A percentile compares a stretch with the other conserved stretches of the same genome.
Evolutionary conservation across 2,113 vertebrate species (phyloP).

Genomic region (Tragelaphus buxtoni): DNA sequence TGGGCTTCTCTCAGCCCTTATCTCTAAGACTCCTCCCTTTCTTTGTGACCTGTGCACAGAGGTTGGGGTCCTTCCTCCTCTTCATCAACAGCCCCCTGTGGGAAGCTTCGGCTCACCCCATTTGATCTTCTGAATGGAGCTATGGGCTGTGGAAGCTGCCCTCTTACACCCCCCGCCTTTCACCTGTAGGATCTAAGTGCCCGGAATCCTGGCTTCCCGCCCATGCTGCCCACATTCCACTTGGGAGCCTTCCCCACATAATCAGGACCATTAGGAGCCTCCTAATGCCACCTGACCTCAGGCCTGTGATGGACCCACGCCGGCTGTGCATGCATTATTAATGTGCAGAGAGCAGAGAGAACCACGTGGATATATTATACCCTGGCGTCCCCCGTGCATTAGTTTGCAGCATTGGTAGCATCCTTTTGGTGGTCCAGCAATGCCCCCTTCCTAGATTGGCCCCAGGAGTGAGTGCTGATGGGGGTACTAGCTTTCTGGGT

Average conservation of each 20-base stretch:
- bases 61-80: not conserved
- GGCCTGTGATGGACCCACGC: not conserved
- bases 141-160: conserved; percentile 32
- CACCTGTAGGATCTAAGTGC: conserved; percentile 78
- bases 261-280: conserved; percentile 62
- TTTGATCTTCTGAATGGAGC: not conserved
- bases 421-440: conserved; percentile 58
- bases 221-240: conserved; percentile 56
- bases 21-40: not conserved
- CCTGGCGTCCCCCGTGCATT: conserved; percentile 35
- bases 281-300: conserved; percentile 65
- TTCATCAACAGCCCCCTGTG: not conserved
- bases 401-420: conserved; percentile 42
- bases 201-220: conserved; percentile 72
- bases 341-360: conserved; percentile 10
- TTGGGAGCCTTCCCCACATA: conserved; percentile 62
- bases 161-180: conserved; percentile 56
- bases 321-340: conserved; percentile 53
- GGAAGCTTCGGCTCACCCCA: not conserved
- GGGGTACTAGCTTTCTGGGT: not conserved
- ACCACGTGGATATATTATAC: not conserved
- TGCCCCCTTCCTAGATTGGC: not conserved
- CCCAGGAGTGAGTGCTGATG: conserved; percentile 37
- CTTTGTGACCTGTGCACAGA: not conserved
- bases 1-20: not conserved